Percentiles rank a stretch among this genome's conserved stretches.
phyloP scores from a whole-genome alignment of 2,113 vertebrate genomes.

The Chaetodon trifascialis region DNA sequence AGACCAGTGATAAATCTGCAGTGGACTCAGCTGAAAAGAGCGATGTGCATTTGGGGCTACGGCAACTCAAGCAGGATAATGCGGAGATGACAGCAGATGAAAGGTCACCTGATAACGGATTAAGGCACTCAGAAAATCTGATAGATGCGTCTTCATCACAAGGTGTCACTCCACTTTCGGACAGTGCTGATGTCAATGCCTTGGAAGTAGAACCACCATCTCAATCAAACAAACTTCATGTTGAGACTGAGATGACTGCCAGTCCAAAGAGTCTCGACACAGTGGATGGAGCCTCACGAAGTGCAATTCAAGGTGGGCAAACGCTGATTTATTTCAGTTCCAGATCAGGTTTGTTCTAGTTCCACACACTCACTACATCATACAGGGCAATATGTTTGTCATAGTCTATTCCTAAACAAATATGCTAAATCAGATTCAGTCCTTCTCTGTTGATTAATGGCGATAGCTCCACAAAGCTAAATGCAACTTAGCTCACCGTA shows the following conservation, averaged over 20 bases:
- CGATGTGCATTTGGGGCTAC: neutral
- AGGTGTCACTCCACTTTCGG: neutral
- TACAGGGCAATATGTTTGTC: conserved; percentile 49
- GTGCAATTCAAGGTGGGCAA: conserved; percentile 60
- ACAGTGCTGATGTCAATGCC: neutral
- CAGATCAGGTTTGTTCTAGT: conserved; percentile 36
- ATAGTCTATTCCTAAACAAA: conserved; percentile 59
- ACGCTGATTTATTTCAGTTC: conserved; percentile 47
- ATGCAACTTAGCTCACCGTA: conserved; percentile 22
- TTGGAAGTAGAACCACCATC: neutral
- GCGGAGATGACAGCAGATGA: conserved; percentile 15
- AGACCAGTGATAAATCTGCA: conserved; percentile 29
- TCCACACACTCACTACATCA: conserved; percentile 52
- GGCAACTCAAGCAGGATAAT: conserved; percentile 17
- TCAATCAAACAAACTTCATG: conserved; percentile 2
- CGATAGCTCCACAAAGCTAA: conserved; percentile 47
- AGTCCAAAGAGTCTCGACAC: neutral
- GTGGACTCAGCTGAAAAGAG: conserved; percentile 2
- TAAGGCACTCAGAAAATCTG: conserved; percentile 9
- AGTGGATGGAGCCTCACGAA: conserved; percentile 41
- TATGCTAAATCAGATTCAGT: conserved; percentile 52
- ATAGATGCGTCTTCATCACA: neutral
- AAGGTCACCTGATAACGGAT: conserved; percentile 9
- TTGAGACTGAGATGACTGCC: conserved; percentile 8
- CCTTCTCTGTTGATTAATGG: conserved; percentile 52